Evolutionary conservation across 1,140 invertebrate species (phyloP).

Genomic region (Proales similis): DNA sequence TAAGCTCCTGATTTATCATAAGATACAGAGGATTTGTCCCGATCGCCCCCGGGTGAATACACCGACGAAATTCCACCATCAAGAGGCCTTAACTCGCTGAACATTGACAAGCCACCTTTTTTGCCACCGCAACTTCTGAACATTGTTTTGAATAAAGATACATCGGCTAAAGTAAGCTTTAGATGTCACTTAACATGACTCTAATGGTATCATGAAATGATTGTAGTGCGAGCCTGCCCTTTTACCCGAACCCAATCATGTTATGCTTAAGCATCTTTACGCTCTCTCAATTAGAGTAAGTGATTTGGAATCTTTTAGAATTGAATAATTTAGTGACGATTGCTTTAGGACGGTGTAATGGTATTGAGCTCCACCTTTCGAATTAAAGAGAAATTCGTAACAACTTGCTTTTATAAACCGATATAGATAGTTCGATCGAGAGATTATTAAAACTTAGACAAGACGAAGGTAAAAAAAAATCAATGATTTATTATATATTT

Average conservation of each 20-base stretch:
- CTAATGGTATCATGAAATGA: neutral
- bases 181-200: slow-evolving; percentile 78
- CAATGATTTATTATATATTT: no score
- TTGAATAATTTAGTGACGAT: slow-evolving; percentile 36
- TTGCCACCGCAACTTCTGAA: slow-evolving; percentile 85
- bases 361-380: slow-evolving; percentile 91
- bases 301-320: slow-evolving; percentile 14
- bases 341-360: slow-evolving; percentile 84
- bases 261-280: slow-evolving; percentile 99
- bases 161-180: slow-evolving; percentile 69
- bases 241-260: slow-evolving; percentile 93
- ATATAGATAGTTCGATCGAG: no score
- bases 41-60: slow-evolving; percentile 63
- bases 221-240: slow-evolving; percentile 83
- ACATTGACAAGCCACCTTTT: slow-evolving; percentile 73
- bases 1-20: neutral
- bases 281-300: slow-evolving; percentile 84
- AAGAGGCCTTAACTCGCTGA: slow-evolving; percentile 29
- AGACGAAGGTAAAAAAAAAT: no score
- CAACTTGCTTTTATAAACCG: slow-evolving; percentile 95
- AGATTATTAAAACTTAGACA: no score
- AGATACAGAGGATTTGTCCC: slow-evolving; percentile 40
- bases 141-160: slow-evolving; percentile 94
- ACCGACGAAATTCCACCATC: slow-evolving; percentile 49
- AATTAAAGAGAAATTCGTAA: slow-evolving; percentile 98